Evolutionary conservation across 2,888 invertebrate species (phyloP), one percentile per base, ranked within the genome.

Genomic region (Polyommatus iphigenia): DNA sequence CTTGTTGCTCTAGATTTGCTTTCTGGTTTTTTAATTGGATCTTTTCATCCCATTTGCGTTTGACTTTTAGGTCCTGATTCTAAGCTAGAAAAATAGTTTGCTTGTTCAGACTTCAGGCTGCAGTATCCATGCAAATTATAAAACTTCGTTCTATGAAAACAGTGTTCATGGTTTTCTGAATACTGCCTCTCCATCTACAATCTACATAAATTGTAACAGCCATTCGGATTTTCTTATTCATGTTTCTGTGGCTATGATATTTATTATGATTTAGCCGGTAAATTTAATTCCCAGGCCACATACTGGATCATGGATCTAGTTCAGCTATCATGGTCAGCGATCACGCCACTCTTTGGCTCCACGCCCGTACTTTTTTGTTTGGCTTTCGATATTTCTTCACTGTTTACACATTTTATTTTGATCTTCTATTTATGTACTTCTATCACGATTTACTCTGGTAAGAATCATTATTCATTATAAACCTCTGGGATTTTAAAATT

Each of bases 341-440:
- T 87, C 85, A 85, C 84, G 86, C 92, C 90, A 91, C 90, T 88
- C 87, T 82, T 89, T 92, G 92, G 92, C 88, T 79, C 71, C 79
- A 80, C 83, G 91, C 91, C 92, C 86, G 84, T 81, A 81, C 82
- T 85, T 87, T 88, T 85, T 82, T 84, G 86, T 86, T 87, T 87
- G 87, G 84, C 86, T 88, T 88, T 87, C 85, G 81, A 84, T 86
- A 85, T 83, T 78, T 81, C 79, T 76, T 79, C 54, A 62, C 72
- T 78, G 79, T 77, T 78, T 76, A 54, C 57, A 78, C 78, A 78
- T 79, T 75, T 59, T 46, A 46, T 20, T 54, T 54, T 18, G 62
- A 67, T 24, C 57, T 18, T 57, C 54, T 57, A 36, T 24, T 76
- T 76, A 32, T 67, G 29, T 41, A 24, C 54, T 29, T 18, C 29